Conservation (phyloP, 2,888 invertebrate species). For the Dione vanillae region DNA sequence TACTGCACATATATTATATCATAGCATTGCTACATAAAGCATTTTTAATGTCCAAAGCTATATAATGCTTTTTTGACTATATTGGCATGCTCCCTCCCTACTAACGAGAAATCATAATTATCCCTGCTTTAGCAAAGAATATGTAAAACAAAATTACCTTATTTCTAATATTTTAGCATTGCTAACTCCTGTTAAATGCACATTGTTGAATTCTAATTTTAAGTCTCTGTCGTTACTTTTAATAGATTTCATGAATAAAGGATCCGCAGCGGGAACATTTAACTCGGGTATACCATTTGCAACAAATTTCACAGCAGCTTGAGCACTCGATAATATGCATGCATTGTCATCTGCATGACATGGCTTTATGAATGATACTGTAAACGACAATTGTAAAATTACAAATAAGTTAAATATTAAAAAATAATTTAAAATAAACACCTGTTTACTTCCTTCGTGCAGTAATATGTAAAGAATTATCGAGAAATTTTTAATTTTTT, state of each 20-base stretch:
- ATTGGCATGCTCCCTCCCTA: too few relatives aligned
- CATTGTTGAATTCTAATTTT: conserved; percentile 50
- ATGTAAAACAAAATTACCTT: conserved; percentile 50
- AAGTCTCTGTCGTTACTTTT: conserved; percentile 49
- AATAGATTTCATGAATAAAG: conserved; percentile 49
- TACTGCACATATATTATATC: too few relatives aligned
- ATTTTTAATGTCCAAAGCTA: too few relatives aligned
- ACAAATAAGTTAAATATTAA: too few relatives aligned
- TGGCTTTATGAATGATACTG: conserved; percentile 55
- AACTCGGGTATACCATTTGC: conserved; percentile 50
- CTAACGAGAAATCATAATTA: too few relatives aligned
- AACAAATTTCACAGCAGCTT: conserved; percentile 49
- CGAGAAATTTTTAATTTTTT: too few relatives aligned
- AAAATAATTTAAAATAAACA: too few relatives aligned
- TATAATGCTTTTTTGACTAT: too few relatives aligned
- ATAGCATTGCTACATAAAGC: too few relatives aligned
- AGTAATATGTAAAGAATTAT: too few relatives aligned
- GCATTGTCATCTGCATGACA: conserved; percentile 51
- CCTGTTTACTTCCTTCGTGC: too few relatives aligned
- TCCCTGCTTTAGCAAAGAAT: too few relatives aligned
- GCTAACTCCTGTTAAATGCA: conserved; percentile 46
- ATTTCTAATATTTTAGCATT: conserved; percentile 51
- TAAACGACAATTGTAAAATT: conserved; percentile 18
- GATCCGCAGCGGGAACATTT: conserved; percentile 50
- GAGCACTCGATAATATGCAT: conserved; percentile 51